phyloP scores from a whole-genome alignment of 1,140 invertebrate species.

The Pseudomyrmex pallidus region DNA sequence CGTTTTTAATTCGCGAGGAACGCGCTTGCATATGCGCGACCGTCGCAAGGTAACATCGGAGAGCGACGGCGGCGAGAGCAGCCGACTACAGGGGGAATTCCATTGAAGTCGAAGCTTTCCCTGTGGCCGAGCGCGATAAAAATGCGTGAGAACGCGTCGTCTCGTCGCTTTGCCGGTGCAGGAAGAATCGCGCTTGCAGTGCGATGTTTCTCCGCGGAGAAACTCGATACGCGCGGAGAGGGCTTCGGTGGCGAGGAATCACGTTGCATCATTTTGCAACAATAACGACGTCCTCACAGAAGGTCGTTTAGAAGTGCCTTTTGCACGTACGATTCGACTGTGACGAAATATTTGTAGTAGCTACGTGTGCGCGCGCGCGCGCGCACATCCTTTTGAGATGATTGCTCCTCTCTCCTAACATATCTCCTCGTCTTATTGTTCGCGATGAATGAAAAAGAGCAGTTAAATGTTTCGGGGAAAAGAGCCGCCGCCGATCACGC shows the following conservation, averaged over 20 bases:
- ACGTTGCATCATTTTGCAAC: slow-evolving; percentile 19
- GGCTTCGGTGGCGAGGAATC: not conserved
- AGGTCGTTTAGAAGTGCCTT: slow-evolving; percentile 34
- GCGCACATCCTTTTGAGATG: not conserved
- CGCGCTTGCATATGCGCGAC: slow-evolving; percentile 22
- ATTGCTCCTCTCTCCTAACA: slow-evolving; percentile 10
- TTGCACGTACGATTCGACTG: slow-evolving; percentile 7
- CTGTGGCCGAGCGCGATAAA: slow-evolving; percentile 49
- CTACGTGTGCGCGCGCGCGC: not conserved
- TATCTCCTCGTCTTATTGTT: slow-evolving; percentile 22
- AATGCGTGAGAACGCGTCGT: slow-evolving; percentile 70
- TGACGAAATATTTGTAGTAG: not conserved
- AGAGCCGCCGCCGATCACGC: slow-evolving; percentile 43
- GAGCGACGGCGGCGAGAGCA: slow-evolving; percentile 32
- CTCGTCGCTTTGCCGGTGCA: slow-evolving; percentile 27
- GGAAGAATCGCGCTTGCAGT: slow-evolving; percentile 45
- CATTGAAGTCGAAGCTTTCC: slow-evolving; percentile 68
- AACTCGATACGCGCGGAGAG: slow-evolving; percentile 51
- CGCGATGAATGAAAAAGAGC: slow-evolving; percentile 24
- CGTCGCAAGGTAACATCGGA: slow-evolving; percentile 48
- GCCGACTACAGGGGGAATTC: slow-evolving; percentile 62
- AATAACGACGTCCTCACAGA: slow-evolving; percentile 48
- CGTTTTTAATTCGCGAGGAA: slow-evolving; percentile 23
- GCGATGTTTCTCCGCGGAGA: slow-evolving; percentile 64
- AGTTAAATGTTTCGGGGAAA: slow-evolving; percentile 57